Percentiles rank a stretch among this genome's conserved stretches.
phyloP scores from a whole-genome alignment of 2,888 invertebrate genomes.

The Amiota mariae region DNA sequence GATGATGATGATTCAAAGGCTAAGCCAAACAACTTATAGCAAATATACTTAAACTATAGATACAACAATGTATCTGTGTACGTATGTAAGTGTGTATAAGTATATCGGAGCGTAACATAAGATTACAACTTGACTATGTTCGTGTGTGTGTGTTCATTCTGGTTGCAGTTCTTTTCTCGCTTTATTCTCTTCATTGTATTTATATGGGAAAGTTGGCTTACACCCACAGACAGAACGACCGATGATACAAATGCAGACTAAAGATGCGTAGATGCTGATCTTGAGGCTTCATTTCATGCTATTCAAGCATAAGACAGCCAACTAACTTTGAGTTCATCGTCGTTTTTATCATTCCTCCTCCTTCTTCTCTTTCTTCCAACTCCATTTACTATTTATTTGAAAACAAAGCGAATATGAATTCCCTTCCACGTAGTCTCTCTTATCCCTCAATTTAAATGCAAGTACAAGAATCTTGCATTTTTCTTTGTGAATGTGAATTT shows the following conservation, averaged over 20 bases:
- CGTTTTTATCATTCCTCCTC: no score
- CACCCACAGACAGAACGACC: background rate
- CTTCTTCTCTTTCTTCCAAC: no score
- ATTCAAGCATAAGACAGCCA: slow-evolving; percentile 3
- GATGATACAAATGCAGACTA: background rate
- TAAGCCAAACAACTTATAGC: background rate
- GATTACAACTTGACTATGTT: background rate
- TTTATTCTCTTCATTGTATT: no score
- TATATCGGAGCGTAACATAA: background rate
- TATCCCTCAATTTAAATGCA: background rate
- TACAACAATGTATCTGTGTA: background rate
- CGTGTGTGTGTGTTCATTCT: background rate
- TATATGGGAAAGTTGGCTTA: no score
- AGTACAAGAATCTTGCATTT: background rate
- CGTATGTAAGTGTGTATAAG: background rate
- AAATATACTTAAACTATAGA: no score
- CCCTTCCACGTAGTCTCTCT: no score
- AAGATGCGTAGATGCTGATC: background rate
- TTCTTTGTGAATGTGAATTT: background rate
- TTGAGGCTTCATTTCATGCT: slow-evolving; percentile 11
- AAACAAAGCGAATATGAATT: background rate
- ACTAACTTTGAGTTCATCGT: slow-evolving; percentile 5
- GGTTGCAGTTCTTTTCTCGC: no score
- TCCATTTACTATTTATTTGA: slow-evolving; percentile 16
- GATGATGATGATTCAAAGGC: background rate